Evolutionary conservation across 2,888 invertebrate genomes (phyloP).

Genomic region (Blomia tropicalis): DNA sequence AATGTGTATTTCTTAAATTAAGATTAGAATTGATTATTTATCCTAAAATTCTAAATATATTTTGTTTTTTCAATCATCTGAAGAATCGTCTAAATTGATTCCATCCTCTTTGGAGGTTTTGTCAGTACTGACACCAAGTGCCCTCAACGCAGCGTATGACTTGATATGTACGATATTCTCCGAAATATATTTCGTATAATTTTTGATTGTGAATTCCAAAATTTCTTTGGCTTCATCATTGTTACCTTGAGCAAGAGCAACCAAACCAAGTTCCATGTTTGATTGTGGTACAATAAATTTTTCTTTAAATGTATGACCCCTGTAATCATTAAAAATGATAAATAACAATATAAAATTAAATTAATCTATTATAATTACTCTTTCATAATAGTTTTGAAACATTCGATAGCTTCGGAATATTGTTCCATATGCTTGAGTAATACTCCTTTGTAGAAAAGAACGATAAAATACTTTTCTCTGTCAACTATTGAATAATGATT

Average conservation of each 20-base stretch:
- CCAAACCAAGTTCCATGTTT: constrained; percentile 21
- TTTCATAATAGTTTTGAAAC: constrained; percentile 7
- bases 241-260: constrained; percentile 4
- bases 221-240: constrained; percentile 22
- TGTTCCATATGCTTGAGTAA: not conserved
- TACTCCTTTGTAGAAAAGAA: constrained; percentile 20
- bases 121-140: constrained; percentile 15
- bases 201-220: constrained; percentile 20
- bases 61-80: too few relatives aligned
- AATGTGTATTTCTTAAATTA: too few relatives aligned
- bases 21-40: too few relatives aligned
- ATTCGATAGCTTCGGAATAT: constrained; percentile 3
- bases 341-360: not conserved
- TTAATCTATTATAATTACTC: constrained; percentile 5
- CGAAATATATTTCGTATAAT: constrained; percentile 21
- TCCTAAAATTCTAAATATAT: too few relatives aligned
- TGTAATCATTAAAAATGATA: not conserved
- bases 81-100: not conserved
- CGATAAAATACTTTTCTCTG: constrained; percentile 18
- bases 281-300: constrained; percentile 20
- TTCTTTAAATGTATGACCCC: constrained; percentile 13
- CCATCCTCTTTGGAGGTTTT: not conserved
- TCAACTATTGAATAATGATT: not conserved
- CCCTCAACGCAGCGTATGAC: constrained; percentile 17
- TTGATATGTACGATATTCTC: constrained; percentile 23